Evolutionary conservation across 2,888 invertebrate genomes (phyloP).

Genomic region (Latrodectus hesperus): DNA sequence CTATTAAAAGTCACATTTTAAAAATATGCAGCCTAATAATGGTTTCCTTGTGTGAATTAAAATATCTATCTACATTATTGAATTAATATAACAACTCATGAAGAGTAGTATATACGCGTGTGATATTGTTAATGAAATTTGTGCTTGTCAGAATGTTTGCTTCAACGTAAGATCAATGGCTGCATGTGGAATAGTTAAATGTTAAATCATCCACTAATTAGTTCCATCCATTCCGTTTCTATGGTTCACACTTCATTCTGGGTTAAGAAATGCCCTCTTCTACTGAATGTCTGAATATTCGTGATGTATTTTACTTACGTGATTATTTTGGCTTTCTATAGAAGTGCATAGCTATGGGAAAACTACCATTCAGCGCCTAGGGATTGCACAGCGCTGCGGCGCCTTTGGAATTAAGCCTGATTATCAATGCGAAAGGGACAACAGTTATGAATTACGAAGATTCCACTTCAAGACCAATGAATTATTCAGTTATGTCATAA

Average conservation of each 20-base stretch:
- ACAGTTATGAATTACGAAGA: slow-evolving; percentile 57
- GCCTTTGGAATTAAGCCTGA: slow-evolving; percentile 55
- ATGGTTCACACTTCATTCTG: neutral
- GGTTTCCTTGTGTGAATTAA: too few species aligned
- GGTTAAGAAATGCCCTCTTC: neutral
- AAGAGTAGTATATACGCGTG: too few species aligned
- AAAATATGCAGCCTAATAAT: too few species aligned
- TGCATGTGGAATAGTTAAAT: neutral
- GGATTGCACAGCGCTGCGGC: slow-evolving; percentile 28
- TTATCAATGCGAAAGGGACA: slow-evolving; percentile 57
- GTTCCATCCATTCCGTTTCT: neutral
- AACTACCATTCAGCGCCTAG: slow-evolving; percentile 47
- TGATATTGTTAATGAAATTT: too few species aligned
- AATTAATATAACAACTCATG: too few species aligned
- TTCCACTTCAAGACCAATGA: slow-evolving; percentile 45
- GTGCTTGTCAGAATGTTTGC: neutral
- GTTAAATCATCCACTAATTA: neutral
- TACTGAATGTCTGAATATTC: slow-evolving; percentile 22
- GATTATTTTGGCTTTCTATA: slow-evolving; percentile 36
- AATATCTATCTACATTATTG: too few species aligned
- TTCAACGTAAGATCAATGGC: neutral
- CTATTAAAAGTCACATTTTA: too few species aligned
- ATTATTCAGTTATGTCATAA: slow-evolving; percentile 54
- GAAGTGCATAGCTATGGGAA: slow-evolving; percentile 42
- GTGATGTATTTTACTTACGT: slow-evolving; percentile 14